phyloP scores from a whole-genome alignment of 1,140 invertebrate genomes.

The Aricia agestis region DNA sequence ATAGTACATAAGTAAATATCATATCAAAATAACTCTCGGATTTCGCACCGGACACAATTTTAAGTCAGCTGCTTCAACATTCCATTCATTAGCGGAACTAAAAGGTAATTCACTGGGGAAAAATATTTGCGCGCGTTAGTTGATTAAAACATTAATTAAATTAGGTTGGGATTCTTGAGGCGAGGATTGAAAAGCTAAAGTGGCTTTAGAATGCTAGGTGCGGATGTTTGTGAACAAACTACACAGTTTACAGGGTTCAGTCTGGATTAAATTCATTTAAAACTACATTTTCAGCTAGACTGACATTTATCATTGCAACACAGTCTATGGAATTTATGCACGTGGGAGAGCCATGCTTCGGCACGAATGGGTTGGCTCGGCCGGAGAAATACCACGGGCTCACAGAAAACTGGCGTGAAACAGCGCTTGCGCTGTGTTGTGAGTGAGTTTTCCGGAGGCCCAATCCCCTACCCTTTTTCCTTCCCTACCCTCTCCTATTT shows the following conservation, averaged over 20 bases:
- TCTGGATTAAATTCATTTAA: background rate
- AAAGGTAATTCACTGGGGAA: slow-evolving; percentile 22
- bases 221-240: background rate
- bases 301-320: no score
- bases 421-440: no score
- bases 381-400: no score
- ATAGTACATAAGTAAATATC: background rate
- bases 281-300: background rate
- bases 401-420: no score
- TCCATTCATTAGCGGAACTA: slow-evolving; percentile 17
- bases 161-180: slow-evolving; percentile 37
- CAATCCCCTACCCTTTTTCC: no score
- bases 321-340: no score
- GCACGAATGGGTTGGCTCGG: no score
- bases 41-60: background rate
- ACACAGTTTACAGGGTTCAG: background rate
- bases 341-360: no score
- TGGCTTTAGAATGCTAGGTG: slow-evolving; percentile 12
- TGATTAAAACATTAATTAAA: slow-evolving; percentile 70
- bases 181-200: slow-evolving; percentile 9
- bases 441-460: no score
- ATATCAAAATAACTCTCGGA: background rate
- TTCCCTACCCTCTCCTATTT: no score
- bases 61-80: background rate
- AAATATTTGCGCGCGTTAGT: slow-evolving; percentile 47